Base-by-base conservation (phyloP, 2,113 vertebrate genomes). In the Sylvietta virens region DNA sequence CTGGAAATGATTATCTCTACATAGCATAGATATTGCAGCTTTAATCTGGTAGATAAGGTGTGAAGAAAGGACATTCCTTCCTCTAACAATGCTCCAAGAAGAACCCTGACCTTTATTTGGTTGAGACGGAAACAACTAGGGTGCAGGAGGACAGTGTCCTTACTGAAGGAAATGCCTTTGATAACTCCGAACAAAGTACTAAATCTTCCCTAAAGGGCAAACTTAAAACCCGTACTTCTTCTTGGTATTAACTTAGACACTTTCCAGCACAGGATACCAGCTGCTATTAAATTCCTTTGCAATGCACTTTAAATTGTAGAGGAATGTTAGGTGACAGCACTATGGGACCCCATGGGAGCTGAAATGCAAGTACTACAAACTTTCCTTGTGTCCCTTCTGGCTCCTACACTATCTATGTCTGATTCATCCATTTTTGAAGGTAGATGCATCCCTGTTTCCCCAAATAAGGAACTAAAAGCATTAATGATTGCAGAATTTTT, bases 1-100 rank as follows among this genome's bases (percentile, higher is more conserved):
- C 22, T 0, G 1, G 50, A 90, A 94, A 90, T 64, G 0, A 53
- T 16, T 30, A 6, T 4, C 20, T 3, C 10, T 61, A 28, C 6
- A 83, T 3, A 73, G 3, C 1, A 9, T 45, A 27, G 26, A 69
- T 50, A 45, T 30, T 62, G 9, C 11, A 83, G 69, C 5, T 10
- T 77, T 83, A 47, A 37, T 69, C 37, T 88, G 76, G 23, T 15
- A 50, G 30, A 33, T 64, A 44, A 70, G 11, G 5, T 28, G 4
- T 28, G 74, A 90, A 45, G 33, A 79, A 90, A 85, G 35, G 44
- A 21, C 13, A 33, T 88, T 72, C 27, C 6, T 66, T 82, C 35
- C 39, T 76, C 20, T 30, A 74, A 7, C 7, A 56, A 6, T 54
- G 7, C 30, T 60, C 28, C 45, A 44, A 72, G 30, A 90, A 33